These are phyloP conservation scores for Baccha elongata DNA, from an alignment of 2,888 invertebrate species.

Conservation along the genomic window DNA sequence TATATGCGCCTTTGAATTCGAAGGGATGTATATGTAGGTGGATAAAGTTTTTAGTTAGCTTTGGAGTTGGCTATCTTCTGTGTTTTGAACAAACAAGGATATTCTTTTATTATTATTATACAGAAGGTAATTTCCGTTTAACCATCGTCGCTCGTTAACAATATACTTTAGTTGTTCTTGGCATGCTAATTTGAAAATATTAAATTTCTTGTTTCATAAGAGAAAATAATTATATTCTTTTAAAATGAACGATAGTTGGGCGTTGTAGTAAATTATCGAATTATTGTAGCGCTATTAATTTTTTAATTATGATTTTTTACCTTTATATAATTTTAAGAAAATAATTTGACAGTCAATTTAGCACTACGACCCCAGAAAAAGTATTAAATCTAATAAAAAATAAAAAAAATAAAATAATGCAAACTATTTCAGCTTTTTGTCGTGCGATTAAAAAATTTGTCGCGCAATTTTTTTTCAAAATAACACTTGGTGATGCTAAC, in stretches of 20 bases:
- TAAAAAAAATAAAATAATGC: no score
- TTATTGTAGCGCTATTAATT: not conserved
- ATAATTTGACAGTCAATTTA: no score
- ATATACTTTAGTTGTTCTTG: not conserved
- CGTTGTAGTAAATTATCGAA: not conserved
- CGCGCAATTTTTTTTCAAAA: no score
- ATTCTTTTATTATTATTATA: not conserved
- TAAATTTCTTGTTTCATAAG: not conserved
- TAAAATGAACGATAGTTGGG: constrained; percentile 24
- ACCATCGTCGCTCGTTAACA: constrained; percentile 16
- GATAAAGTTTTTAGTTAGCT: constrained; percentile 4
- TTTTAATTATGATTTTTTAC: not conserved
- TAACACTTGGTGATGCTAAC: no score
- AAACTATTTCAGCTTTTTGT: no score
- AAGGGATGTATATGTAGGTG: not conserved
- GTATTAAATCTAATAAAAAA: no score
- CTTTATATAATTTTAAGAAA: no score
- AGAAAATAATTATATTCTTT: constrained; percentile 41
- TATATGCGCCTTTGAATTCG: constrained; percentile 30
- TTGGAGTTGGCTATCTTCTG: constrained; percentile 14
- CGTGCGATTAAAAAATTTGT: no score
- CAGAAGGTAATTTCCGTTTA: constrained; percentile 26
- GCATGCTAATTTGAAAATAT: not conserved
- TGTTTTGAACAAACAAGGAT: not conserved
- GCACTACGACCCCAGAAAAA: no score